Evolutionary conservation across 2,888 invertebrate species (phyloP), one percentile per base, ranked within the genome.

Genomic region (Cybosia mesomella): DNA sequence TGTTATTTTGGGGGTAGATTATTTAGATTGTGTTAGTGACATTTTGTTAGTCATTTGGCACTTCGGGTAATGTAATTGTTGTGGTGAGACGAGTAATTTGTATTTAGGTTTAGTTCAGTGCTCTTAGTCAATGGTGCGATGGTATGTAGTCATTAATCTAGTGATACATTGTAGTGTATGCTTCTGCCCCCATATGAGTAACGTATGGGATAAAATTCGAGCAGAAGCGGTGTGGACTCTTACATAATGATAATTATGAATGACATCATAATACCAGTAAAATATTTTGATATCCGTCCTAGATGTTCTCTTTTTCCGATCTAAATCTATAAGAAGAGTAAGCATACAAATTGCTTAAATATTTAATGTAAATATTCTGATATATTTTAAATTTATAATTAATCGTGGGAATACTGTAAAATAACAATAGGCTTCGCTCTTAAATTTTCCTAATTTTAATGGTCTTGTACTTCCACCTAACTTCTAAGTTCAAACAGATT

Each of bases 101-200:
- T 70, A 76, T 80, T 75, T 80, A 70, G 78, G 79, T 81, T 73
- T 77, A 81, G 75, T 79, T 87, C 87, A 86, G 68, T 71, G 70
- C 73, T 72, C 76, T 76, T 89, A 90, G 89, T 91, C 90, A 91
- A 88, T 84, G 88, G 84, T 81, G 84, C 87, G 24, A 22, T 43
- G 11, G 0, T 8, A 22, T n/a, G 22, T 22, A 87, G 86, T 90
- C 90, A 89, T 90, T 92, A 91, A 92, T 92, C 92, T 91, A 89
- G 90, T 89, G 90, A 92, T 92, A 90, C 89, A 92, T 92, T 87
- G 91, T 89, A 82, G 86, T 88, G 86, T 89, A 85, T 88, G 87
- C 89, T 88, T 88, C 89, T 89, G 83, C 89, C 87, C 89, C 88
- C 88, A 85, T 85, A 87, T 86, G 84, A 84, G 70, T 70, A 76